Percentiles rank a stretch among this genome's conserved stretches.
Conservation (phyloP, 2,113 vertebrate genomes). For the Ptychochromis oligacanthus region DNA sequence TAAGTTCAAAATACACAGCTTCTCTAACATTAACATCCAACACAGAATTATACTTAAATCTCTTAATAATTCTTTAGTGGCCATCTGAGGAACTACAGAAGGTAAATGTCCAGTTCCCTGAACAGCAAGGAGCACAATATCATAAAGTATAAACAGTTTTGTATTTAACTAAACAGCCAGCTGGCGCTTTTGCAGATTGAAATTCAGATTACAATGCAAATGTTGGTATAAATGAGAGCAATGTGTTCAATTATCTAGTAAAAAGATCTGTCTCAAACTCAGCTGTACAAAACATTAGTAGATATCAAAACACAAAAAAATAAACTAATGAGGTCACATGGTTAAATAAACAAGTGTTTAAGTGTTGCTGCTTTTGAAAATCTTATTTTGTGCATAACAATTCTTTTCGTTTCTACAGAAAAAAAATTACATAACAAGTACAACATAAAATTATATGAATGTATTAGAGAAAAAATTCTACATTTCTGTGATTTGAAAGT, state of each 20-base stretch:
- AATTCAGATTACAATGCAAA: not conserved
- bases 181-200: not conserved
- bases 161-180: not conserved
- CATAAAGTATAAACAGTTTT: not conserved
- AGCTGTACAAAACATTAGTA: not conserved
- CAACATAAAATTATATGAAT: not conserved
- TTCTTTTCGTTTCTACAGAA: not conserved
- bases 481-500: not conserved
- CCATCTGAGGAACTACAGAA: slow-evolving; percentile 26
- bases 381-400: not conserved
- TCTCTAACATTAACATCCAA: not conserved
- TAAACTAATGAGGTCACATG: not conserved
- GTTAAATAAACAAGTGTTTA: not conserved
- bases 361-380: not conserved
- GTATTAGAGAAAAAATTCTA: rapidly evolving
- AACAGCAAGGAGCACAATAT: too few species aligned
- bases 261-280: not conserved
- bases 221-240: not conserved
- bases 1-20: not conserved
- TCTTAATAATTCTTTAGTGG: not conserved
- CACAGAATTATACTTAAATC: not conserved
- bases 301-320: not conserved
- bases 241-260: rapidly evolving
- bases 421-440: not conserved
- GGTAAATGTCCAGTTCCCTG: not conserved